Evolutionary conservation across 30 jellyfish, hydroid and myxozoan genomes (phyloP).

Genomic region (Catostylus mosaicus): DNA sequence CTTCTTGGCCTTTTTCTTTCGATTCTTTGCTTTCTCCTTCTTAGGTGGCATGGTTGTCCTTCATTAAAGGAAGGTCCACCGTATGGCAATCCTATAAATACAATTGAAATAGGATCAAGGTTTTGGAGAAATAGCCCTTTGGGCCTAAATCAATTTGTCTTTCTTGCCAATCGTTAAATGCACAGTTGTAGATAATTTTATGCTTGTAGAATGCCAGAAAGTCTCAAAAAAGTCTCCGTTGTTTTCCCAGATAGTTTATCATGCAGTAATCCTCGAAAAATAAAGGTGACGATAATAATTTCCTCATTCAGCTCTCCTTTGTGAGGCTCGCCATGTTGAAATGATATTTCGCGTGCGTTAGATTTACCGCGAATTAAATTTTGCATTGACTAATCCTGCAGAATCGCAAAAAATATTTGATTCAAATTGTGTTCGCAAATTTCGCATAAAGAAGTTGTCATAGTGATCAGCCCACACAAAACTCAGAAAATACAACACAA

Average conservation of each 20-base stretch:
- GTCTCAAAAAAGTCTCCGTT: too few relatives aligned
- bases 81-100: neutral
- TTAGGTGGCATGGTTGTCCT: neutral
- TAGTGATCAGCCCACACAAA: slow-evolving; percentile 14
- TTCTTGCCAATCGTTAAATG: too few relatives aligned
- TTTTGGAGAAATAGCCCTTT: too few relatives aligned
- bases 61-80: neutral
- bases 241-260: too few relatives aligned
- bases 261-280: too few relatives aligned
- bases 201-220: too few relatives aligned
- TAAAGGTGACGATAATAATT: too few relatives aligned
- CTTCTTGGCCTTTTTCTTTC: neutral
- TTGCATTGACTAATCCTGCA: neutral
- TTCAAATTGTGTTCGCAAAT: slow-evolving; percentile 4
- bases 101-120: neutral
- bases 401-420: neutral
- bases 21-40: neutral
- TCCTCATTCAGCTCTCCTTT: neutral
- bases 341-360: neutral
- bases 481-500: neutral
- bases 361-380: neutral
- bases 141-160: too few relatives aligned
- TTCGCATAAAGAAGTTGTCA: slow-evolving; percentile 14
- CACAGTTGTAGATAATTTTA: too few relatives aligned
- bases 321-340: neutral